Evolutionary conservation across 2,797 vertebrate genomes (phyloP).

Genomic region (Potorous gilbertii): DNA sequence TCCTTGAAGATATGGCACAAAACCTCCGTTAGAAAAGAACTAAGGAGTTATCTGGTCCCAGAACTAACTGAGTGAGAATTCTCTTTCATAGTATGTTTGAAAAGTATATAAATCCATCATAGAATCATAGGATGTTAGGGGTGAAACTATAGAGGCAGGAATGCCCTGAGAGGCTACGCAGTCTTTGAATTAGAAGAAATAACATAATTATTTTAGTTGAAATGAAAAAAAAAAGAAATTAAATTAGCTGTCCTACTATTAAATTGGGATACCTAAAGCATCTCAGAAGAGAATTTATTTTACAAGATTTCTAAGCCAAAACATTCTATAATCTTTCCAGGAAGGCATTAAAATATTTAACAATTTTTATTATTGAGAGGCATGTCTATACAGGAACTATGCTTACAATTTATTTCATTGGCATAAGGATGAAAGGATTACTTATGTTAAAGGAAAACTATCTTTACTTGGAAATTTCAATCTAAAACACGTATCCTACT

Average conservation of each 20-base stretch:
- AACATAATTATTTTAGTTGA: not conserved
- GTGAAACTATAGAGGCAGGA: not conserved
- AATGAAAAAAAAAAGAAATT: not conserved
- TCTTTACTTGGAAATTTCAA: not conserved
- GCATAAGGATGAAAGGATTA: not conserved
- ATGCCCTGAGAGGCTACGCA: not conserved
- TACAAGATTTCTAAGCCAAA: not conserved
- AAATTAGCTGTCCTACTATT: not conserved
- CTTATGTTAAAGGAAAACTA: not conserved
- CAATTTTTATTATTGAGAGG: not conserved
- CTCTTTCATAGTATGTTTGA: not conserved
- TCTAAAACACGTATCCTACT: not conserved
- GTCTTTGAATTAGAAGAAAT: not conserved
- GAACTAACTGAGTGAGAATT: not conserved
- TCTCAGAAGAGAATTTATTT: not conserved
- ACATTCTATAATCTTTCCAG: not conserved
- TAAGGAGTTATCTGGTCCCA: not conserved
- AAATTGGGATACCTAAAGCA: not conserved
- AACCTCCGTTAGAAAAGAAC: not conserved
- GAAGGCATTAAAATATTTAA: not conserved
- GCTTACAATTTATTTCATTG: not conserved
- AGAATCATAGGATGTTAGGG: not conserved
- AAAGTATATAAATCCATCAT: not conserved
- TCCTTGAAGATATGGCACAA: not conserved
- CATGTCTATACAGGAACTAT: not conserved